Percentiles rank a stretch among this genome's conserved stretches.
Conservation (phyloP, 2,113 vertebrate species). For the Crotophaga sulcirostris region DNA sequence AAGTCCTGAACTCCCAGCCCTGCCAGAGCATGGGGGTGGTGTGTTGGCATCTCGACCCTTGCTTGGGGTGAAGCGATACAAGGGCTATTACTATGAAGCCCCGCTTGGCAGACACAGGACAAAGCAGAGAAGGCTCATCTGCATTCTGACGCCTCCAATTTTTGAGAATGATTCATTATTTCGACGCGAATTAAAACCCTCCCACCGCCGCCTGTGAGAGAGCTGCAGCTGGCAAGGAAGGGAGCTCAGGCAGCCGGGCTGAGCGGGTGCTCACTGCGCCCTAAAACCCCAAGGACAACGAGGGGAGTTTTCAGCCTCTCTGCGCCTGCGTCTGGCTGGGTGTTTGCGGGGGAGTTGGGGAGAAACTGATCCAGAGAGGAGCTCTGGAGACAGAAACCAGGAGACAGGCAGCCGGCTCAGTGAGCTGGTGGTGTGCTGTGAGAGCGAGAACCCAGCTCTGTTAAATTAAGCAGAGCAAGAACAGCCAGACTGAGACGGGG, state of each 20-base stretch:
- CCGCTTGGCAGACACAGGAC: slow-evolving; percentile 38
- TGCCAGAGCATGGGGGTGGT: neutral
- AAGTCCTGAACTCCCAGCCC: neutral
- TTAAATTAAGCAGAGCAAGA: neutral
- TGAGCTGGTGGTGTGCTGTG: neutral
- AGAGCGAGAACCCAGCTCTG: neutral
- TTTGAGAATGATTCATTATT: slow-evolving; percentile 60
- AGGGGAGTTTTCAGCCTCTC: neutral
- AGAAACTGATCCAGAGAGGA: neutral
- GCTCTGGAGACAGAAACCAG: neutral
- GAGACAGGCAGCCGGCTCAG: accelerated
- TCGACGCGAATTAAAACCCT: neutral
- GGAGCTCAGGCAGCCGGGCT: neutral
- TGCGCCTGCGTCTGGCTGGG: neutral
- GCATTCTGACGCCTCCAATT: slow-evolving; percentile 38
- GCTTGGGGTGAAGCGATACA: neutral
- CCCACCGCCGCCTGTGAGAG: neutral
- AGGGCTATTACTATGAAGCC: neutral
- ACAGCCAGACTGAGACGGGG: neutral
- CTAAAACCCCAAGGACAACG: neutral
- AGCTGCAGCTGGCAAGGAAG: slow-evolving; percentile 38
- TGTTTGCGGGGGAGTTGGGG: neutral
- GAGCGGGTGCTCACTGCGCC: accelerated
- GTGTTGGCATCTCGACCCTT: neutral
- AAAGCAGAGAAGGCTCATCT: slow-evolving; percentile 45